Evolutionary conservation across 2,888 invertebrate genomes (phyloP), one percentile per base, ranked within the genome.

Genomic region (Cephus runcator): DNA sequence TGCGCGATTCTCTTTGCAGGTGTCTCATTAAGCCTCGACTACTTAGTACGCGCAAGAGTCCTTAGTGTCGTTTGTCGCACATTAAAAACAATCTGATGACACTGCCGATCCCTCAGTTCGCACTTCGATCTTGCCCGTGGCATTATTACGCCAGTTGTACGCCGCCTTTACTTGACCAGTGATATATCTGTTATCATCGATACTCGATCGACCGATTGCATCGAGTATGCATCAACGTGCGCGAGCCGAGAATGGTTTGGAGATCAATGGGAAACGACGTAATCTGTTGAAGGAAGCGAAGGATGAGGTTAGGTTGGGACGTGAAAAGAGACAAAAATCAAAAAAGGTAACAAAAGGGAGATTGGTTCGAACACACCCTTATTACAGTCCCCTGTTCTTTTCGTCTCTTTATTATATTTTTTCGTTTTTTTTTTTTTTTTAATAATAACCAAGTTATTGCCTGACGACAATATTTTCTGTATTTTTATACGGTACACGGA

Each of bases 81-180:
- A 87, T 89, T 89, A 87, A 89, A 90, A 90, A 90, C 89, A 90
- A 90, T 89, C 85, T 86, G 87, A 85, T 85, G 85, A 86, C 84
- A 82, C 85, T 81, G 86, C 81, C 81, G 81, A 81, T 80, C 84
- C 82, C 79, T 82, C 89, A 90, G 89, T 90, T 82, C 84, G 79
- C 80, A 79, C 81, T 83, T 85, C 84, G 84, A 83, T 81, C 82
- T 79, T 84, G 82, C 77, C 79, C 82, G 85, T 80, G 77, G 76
- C 74, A 56, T 56, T 56, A 9, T 56, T 56, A 56, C 56, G 23
- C 9, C 2, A 23, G 56, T 23, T 56, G 23, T 56, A 23, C 56
- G 6, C 23, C 56, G 56, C 23, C 6, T 23, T 56, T 9, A 56
- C 9, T 56, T 23, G 56, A 23, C 23, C 2, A 56, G 56, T 23